phyloP scores from a whole-genome alignment of 2,888 invertebrate genomes.

The Cheilosia pagana region DNA sequence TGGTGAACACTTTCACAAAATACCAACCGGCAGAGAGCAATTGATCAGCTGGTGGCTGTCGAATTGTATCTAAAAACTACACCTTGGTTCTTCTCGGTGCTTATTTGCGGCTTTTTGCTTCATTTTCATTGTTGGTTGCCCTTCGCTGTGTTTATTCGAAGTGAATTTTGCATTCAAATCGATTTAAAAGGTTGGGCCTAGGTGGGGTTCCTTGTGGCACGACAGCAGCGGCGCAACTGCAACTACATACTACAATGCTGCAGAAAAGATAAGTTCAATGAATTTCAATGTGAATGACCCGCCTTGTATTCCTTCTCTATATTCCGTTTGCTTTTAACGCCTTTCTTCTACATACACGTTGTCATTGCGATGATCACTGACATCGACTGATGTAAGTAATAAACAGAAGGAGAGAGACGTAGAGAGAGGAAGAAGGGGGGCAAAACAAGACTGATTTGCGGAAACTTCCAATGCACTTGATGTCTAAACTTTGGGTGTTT shows the following conservation, averaged over 20 bases:
- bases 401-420: background rate
- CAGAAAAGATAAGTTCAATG: slow-evolving; percentile 55
- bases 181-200: slow-evolving; percentile 54
- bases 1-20: slow-evolving; percentile 53
- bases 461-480: slow-evolving; percentile 51
- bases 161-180: slow-evolving; percentile 41
- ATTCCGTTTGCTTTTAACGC: slow-evolving; percentile 35
- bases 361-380: background rate
- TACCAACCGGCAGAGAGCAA: slow-evolving; percentile 48
- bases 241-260: slow-evolving; percentile 13
- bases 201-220: slow-evolving; percentile 52
- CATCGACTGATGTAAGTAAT: slow-evolving; percentile 3
- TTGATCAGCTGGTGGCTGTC: slow-evolving; percentile 49
- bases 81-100: background rate
- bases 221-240: background rate
- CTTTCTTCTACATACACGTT: slow-evolving; percentile 34
- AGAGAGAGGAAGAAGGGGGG: background rate
- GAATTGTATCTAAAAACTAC: slow-evolving; percentile 19
- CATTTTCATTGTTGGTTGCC: background rate
- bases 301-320: slow-evolving; percentile 1
- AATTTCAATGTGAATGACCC: slow-evolving; percentile 65
- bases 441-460: slow-evolving; percentile 17
- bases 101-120: background rate
- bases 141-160: background rate
- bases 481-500: slow-evolving; percentile 59